Evolutionary conservation across 2,888 invertebrate genomes (phyloP).

Genomic region (Aplocera efformata): DNA sequence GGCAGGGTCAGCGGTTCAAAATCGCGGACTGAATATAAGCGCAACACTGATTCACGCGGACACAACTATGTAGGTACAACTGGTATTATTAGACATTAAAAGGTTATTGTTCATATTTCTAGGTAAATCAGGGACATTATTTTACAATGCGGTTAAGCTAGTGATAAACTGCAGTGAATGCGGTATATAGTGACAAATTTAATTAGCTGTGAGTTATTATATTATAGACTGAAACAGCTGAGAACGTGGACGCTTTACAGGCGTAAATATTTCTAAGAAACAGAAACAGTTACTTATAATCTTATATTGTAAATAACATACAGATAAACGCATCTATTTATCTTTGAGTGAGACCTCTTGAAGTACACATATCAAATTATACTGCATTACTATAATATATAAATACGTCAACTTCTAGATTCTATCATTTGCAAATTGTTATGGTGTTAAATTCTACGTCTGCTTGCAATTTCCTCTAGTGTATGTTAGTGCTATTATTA

Average conservation of each 20-base stretch:
- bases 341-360: conserved; percentile 7
- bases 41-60: conserved; percentile 56
- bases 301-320: conserved; percentile 23
- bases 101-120: conserved; percentile 60
- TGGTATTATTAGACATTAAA: conserved; percentile 41
- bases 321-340: conserved; percentile 7
- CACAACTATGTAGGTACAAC: conserved; percentile 37
- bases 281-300: no score
- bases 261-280: conserved; percentile 22
- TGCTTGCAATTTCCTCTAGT: no score
- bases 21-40: conserved; percentile 47
- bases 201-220: conserved; percentile 32
- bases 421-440: no score
- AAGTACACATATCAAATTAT: conserved; percentile 4
- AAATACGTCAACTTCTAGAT: no score
- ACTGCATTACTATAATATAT: conserved; percentile 1
- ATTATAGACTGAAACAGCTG: conserved; percentile 30
- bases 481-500: conserved; percentile 12
- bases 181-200: conserved; percentile 34
- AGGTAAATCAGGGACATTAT: conserved; percentile 39
- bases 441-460: no score
- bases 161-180: conserved; percentile 36
- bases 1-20: conserved; percentile 63
- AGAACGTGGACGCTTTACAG: conserved; percentile 26
- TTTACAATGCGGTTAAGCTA: conserved; percentile 50